phyloP scores from a whole-genome alignment of 35 echinoderm and acorn worm species.

The Eucidaris tribuloides region DNA sequence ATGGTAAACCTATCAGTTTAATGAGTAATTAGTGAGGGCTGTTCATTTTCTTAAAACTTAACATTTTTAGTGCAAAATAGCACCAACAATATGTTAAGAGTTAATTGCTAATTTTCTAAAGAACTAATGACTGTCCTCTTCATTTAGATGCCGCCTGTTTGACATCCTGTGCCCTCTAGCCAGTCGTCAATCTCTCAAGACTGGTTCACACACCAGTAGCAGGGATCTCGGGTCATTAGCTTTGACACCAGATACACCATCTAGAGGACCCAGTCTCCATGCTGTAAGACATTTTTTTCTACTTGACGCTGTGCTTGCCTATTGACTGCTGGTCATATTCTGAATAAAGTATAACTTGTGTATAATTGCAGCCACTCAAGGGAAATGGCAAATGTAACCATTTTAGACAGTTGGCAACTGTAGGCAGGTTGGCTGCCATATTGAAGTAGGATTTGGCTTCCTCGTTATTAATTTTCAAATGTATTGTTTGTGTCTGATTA shows the following conservation, averaged over 20 bases:
- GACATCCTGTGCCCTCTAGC: slow-evolving; percentile 20
- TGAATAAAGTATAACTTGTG: neutral
- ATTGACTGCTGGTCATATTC: neutral
- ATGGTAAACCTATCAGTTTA: no score
- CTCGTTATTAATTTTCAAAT: no score
- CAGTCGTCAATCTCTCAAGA: neutral
- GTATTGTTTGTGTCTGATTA: no score
- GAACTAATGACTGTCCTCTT: neutral
- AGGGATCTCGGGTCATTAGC: slow-evolving; percentile 7
- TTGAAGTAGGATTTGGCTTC: no score
- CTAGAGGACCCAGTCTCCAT: slow-evolving; percentile 1
- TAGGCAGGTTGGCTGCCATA: no score
- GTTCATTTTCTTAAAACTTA: neutral
- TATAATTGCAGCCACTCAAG: neutral
- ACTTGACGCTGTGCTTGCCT: neutral
- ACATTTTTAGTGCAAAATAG: neutral
- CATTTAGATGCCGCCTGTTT: slow-evolving; percentile 51
- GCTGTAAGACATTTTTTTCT: neutral
- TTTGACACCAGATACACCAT: neutral
- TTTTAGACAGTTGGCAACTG: no score
- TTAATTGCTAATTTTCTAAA: neutral
- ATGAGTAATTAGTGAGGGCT: no score
- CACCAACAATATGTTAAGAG: no score
- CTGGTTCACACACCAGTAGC: neutral
- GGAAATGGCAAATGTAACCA: no score